phyloP scores from a whole-genome alignment of 1,140 invertebrate species.

The Lerema accius region DNA sequence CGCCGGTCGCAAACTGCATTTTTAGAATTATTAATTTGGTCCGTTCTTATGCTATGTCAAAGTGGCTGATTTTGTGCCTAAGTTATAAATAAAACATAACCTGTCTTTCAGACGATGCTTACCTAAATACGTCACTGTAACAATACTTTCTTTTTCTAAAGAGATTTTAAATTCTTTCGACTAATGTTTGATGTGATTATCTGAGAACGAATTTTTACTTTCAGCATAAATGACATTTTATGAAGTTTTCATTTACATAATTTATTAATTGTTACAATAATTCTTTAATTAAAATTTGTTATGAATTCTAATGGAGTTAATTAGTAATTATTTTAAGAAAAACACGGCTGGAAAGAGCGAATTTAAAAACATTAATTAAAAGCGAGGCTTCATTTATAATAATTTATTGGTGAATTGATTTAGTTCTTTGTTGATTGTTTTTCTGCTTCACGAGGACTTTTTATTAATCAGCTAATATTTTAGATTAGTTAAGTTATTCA shows the following conservation, averaged over 20 bases:
- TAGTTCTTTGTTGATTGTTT: too few species aligned
- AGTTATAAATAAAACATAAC: constrained; percentile 77
- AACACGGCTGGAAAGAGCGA: neutral
- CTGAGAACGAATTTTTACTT: constrained; percentile 2
- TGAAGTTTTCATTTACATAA: constrained; percentile 3
- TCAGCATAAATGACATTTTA: constrained; percentile 9
- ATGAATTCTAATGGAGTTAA: neutral
- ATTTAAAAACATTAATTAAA: neutral
- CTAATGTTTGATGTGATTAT: constrained; percentile 34
- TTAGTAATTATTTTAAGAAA: neutral
- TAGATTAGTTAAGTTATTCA: too few species aligned
- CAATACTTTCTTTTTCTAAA: constrained; percentile 47
- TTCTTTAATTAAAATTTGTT: neutral
- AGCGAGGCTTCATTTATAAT: neutral
- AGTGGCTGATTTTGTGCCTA: constrained; percentile 67
- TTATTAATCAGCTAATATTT: too few species aligned
- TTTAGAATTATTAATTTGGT: constrained; percentile 79
- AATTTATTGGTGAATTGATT: neutral
- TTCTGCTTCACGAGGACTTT: too few species aligned
- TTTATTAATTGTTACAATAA: neutral
- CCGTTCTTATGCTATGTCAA: constrained; percentile 74
- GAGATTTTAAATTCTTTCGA: constrained; percentile 36
- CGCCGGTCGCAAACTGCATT: constrained; percentile 65
- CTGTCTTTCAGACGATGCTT: constrained; percentile 49
- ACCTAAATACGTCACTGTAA: constrained; percentile 62